Conservation (phyloP, 1,140 invertebrate genomes). For the Phymastichus coffea region DNA sequence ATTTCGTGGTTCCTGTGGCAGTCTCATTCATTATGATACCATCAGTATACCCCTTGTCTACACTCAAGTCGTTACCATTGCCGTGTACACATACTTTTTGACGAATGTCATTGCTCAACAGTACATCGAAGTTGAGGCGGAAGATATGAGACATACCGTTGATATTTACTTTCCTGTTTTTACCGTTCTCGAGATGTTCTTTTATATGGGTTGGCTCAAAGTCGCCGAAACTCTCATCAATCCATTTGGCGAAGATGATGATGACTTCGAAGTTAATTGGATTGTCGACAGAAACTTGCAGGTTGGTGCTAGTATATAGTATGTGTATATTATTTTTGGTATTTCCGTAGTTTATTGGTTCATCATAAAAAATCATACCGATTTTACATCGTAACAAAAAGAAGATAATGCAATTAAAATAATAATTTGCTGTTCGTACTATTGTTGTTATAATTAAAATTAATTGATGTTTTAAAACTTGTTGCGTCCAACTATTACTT, state of each 20-base stretch:
- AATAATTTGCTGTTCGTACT: too few species aligned
- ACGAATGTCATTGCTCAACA: constrained; percentile 80
- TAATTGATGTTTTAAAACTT: too few species aligned
- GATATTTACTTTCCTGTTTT: constrained; percentile 88
- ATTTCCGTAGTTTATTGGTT: too few species aligned
- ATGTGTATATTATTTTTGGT: background rate
- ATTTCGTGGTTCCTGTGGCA: constrained; percentile 81
- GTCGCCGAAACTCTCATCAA: constrained; percentile 83
- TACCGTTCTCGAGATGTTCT: constrained; percentile 80
- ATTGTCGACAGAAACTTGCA: constrained; percentile 85
- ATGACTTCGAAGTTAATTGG: constrained; percentile 84
- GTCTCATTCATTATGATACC: constrained; percentile 82
- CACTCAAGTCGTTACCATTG: constrained; percentile 91
- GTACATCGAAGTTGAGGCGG: constrained; percentile 62
- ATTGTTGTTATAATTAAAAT: too few species aligned
- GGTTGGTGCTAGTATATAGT: too few species aligned
- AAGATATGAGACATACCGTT: constrained; percentile 59
- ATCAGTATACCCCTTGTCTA: constrained; percentile 93
- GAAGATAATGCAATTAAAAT: too few species aligned
- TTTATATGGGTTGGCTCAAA: constrained; percentile 93
- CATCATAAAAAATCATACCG: too few species aligned
- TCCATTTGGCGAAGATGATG: constrained; percentile 90
- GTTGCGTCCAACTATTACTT: too few species aligned
- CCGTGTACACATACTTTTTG: constrained; percentile 88
- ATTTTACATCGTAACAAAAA: too few species aligned